Conservation (phyloP, 2,113 vertebrate species). For the Rhineura floridana region DNA sequence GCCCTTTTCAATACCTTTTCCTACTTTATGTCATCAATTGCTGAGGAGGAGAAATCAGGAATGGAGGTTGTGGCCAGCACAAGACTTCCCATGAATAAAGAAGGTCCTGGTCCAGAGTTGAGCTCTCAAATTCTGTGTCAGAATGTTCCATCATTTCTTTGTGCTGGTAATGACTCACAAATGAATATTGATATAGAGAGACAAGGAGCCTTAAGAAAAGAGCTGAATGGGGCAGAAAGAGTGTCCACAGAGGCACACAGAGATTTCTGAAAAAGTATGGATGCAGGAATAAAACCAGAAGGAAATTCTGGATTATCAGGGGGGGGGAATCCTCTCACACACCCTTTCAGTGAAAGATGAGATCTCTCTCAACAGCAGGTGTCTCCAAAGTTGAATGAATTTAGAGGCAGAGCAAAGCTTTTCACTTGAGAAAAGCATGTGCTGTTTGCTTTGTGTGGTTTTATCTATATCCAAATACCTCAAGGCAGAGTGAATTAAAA, state of each 20-base stretch:
- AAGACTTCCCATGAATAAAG: neutral
- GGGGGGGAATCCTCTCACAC: neutral
- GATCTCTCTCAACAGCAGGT: neutral
- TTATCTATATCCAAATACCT: slow-evolving; percentile 26
- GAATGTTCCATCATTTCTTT: neutral
- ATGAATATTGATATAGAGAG: neutral
- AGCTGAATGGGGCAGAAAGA: slow-evolving; percentile 2
- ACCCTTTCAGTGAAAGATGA: neutral
- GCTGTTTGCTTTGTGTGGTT: slow-evolving; percentile 38
- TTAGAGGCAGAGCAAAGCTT: neutral
- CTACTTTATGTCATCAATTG: neutral
- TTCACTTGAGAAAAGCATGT: slow-evolving; percentile 14
- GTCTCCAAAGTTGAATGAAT: slow-evolving; percentile 26
- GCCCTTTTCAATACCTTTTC: neutral
- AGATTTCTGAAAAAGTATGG: neutral
- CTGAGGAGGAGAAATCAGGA: neutral
- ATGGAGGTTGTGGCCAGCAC: neutral
- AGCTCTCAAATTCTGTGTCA: neutral
- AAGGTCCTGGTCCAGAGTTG: neutral
- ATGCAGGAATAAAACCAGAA: slow-evolving; percentile 13
- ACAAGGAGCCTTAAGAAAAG: neutral
- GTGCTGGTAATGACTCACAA: neutral
- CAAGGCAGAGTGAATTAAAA: slow-evolving; percentile 42
- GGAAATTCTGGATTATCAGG: neutral
- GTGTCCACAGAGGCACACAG: neutral